These are phyloP conservation scores for Papilio dardanus DNA, from an alignment of 1,140 invertebrate species.

Conservation along the genomic window DNA sequence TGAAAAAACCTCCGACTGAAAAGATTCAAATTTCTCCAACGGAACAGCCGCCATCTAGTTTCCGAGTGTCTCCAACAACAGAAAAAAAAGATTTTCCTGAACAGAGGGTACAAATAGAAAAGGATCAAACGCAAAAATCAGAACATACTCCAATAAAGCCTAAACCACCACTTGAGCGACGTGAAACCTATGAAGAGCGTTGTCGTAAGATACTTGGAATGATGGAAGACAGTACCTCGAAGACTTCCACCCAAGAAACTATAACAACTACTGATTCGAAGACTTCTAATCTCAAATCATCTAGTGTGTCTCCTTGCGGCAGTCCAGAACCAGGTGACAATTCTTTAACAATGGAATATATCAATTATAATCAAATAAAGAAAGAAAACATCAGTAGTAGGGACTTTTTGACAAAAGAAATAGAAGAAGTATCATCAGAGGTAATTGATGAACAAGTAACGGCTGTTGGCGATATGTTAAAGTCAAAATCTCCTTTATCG, in stretches of 20 bases:
- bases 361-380: slow-evolving; percentile 20
- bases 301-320: slow-evolving; percentile 59
- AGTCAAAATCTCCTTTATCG: slow-evolving; percentile 31
- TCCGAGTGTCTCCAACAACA: slow-evolving; percentile 66
- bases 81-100: slow-evolving; percentile 55
- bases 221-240: slow-evolving; percentile 56
- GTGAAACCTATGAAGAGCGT: slow-evolving; percentile 88
- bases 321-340: slow-evolving; percentile 58
- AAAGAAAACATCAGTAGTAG: slow-evolving; percentile 47
- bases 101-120: slow-evolving; percentile 51
- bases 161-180: slow-evolving; percentile 81
- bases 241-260: slow-evolving; percentile 59
- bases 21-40: slow-evolving; percentile 56
- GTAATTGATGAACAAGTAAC: background rate
- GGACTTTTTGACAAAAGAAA: slow-evolving; percentile 43
- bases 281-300: slow-evolving; percentile 49
- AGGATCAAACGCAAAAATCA: slow-evolving; percentile 58
- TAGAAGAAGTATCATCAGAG: background rate
- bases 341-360: slow-evolving; percentile 43
- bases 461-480: background rate
- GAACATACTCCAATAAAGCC: slow-evolving; percentile 53
- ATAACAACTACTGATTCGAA: slow-evolving; percentile 39
- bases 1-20: slow-evolving; percentile 72
- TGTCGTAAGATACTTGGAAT: slow-evolving; percentile 86
- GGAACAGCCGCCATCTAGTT: slow-evolving; percentile 73